Base-by-base conservation (phyloP, 2,888 invertebrate species). In the Phasia obesa region DNA sequence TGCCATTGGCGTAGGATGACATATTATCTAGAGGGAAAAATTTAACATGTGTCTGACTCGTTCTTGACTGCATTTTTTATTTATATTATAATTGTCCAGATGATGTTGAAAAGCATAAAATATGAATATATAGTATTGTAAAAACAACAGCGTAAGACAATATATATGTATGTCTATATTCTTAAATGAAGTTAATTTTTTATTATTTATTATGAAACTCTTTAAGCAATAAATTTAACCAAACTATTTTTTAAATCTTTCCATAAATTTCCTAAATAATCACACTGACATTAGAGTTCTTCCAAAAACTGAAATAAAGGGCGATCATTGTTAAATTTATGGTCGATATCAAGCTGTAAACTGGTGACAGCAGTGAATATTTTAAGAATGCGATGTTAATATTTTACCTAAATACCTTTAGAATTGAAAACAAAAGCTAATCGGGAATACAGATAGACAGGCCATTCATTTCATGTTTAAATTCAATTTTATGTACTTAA, bases 401-500 rank as follows among this genome's bases (percentile, higher is more conserved):
- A 74, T 55, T 55, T 47, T 17, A 65, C 35, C 23, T 4, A 64
- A 74, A 64, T 17, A 42, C 25, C 19, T 64, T 65, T 35, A 57
- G 44, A 57, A 65, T 57, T 49, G 1, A 25, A 75, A 75, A 59
- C 57, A 49, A 59, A 31, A 49, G 25, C 35, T 51, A 57, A 57
- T 25, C 38, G 44, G 57, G 57, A 65, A 75, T 44, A 55, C n/a
- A 53, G 35, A 17, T 35, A 19, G 19, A 27, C 42, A 60, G 17
- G 23, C 31, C 49, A 71, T 23, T 47, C 27, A 70, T 47, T 70
- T 3, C 21, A 49, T 23, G 35, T 31, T 47, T 23, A 2, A 31
- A 57, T 53, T 38, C 19, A 60, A 42, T 9, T 57, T 60, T 27
- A 47, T 47, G 23, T 25, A 42, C 31, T 49, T 17, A 35, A 59